Evolutionary conservation across 1,140 invertebrate species (phyloP), one percentile per base, ranked within the genome.

Genomic region (Drosophila yakuba): DNA sequence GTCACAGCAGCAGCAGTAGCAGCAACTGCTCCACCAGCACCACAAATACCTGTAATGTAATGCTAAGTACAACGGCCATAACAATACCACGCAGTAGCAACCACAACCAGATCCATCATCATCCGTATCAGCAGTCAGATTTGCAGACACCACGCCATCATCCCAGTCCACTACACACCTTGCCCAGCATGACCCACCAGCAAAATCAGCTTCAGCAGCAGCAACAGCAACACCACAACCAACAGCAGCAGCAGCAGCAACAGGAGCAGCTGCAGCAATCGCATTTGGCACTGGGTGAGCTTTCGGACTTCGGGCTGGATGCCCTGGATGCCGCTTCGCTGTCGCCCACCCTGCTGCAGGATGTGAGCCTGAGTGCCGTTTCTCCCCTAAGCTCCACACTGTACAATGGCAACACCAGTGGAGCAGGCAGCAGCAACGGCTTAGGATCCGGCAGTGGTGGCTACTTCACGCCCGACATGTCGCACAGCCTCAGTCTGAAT

Each of bases 31-130:
- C 55, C 15, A 82, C 56, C 39, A 75, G 60, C 64, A 88, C 80
- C 73, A 81, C 80, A 36, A 84, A 75, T 43, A 75, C 60, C 69
- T 79, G 78, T 66, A 91, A 91, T 82, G 84, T 90, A 60, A 91
- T 91, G 90, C 73, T 91, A 41, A 86, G 82, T 74, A 91, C 90
- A 41, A 85, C 88, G 36, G 90, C 90, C 69, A 92, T 92, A 72
- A 91, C 76, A 8, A 92, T 92, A 89, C 91, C 91, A 45, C 91
- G 91, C 43, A 92, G 91, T 76, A 91, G 78, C 52, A 91, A 91
- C 74, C 75, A 84, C 48, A 85, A 91, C 60, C 89, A 91, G 66
- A 91, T 73, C 58, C 89, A 91, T 83, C 79, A 85, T 68, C 71
- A 85, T 68, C 78, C 74, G 35, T 81, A 81, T 57, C 82, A 84